Evolutionary conservation across 1,140 invertebrate genomes (phyloP).

Genomic region (Pollicipes pollicipes): DNA sequence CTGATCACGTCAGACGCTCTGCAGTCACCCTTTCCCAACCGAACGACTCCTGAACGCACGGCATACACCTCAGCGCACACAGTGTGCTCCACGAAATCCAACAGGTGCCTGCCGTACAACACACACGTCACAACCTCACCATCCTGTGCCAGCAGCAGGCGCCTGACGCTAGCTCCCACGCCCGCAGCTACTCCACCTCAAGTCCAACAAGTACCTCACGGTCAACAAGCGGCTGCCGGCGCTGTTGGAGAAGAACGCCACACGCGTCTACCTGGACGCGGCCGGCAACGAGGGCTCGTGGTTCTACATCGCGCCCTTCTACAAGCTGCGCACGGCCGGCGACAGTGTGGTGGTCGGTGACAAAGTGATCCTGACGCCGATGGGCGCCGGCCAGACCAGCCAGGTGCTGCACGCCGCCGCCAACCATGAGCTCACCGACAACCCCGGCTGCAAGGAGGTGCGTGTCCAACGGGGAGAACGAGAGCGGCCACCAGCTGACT

Average conservation of each 20-base stretch:
- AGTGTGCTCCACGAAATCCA: no score
- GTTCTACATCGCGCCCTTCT: conserved; percentile 96
- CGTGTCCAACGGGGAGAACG: background rate
- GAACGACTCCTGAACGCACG: no score
- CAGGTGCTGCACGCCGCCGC: conserved; percentile 86
- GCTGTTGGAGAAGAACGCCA: conserved; percentile 92
- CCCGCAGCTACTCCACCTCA: conserved; percentile 75
- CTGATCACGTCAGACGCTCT: no score
- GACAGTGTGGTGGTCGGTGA: conserved; percentile 97
- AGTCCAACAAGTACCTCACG: conserved; percentile 97
- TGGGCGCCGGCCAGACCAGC: conserved; percentile 65
- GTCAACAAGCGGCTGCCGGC: conserved; percentile 95
- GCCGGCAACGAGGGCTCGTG: conserved; percentile 98
- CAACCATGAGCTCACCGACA: conserved; percentile 78
- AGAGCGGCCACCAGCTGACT: no score
- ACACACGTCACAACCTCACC: no score
- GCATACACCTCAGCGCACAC: no score
- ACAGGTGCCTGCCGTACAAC: no score
- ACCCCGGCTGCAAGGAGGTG: conserved; percentile 89
- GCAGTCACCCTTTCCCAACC: no score
- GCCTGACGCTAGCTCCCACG: no score
- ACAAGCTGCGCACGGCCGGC: conserved; percentile 77
- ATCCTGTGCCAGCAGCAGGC: no score
- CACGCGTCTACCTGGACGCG: conserved; percentile 89
- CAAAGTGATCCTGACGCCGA: conserved; percentile 90